A percentile compares a stretch with the other conserved stretches of the same genome.
Conservation (phyloP, 2,888 invertebrate genomes). For the Polyommatus icarus region DNA sequence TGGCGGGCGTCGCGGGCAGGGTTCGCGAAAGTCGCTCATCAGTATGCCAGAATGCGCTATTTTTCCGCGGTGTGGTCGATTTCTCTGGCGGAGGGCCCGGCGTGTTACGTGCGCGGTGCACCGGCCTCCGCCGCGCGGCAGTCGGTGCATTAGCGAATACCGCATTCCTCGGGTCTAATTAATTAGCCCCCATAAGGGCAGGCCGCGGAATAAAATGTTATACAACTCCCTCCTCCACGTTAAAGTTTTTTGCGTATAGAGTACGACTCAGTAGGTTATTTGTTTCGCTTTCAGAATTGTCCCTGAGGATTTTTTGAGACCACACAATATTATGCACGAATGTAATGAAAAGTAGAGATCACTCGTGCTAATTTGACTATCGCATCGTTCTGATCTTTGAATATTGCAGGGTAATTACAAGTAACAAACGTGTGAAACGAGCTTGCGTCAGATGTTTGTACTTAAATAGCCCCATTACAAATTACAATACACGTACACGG, state of each 20-base stretch:
- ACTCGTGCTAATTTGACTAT: background rate
- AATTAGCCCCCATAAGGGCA: background rate
- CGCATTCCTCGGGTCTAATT: background rate
- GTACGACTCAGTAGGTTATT: background rate
- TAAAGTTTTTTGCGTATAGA: background rate
- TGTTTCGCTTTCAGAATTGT: background rate
- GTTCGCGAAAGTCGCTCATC: constrained; percentile 1
- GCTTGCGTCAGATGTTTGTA: constrained; percentile 15
- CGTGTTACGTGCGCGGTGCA: background rate
- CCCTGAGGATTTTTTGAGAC: background rate
- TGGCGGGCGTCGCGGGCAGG: background rate
- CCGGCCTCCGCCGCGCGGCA: background rate
- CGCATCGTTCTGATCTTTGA: background rate
- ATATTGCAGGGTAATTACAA: background rate
- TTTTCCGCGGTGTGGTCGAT: background rate
- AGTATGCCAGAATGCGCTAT: constrained; percentile 14
- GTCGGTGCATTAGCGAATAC: no score
- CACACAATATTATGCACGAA: background rate
- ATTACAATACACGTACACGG: background rate
- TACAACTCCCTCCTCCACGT: background rate
- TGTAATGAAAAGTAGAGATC: background rate
- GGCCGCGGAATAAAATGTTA: background rate
- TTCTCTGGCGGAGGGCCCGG: background rate
- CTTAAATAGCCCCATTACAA: constrained; percentile 1
- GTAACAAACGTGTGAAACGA: background rate